Base-by-base conservation (phyloP, 2,888 invertebrate species). In the Catocala nupta region DNA sequence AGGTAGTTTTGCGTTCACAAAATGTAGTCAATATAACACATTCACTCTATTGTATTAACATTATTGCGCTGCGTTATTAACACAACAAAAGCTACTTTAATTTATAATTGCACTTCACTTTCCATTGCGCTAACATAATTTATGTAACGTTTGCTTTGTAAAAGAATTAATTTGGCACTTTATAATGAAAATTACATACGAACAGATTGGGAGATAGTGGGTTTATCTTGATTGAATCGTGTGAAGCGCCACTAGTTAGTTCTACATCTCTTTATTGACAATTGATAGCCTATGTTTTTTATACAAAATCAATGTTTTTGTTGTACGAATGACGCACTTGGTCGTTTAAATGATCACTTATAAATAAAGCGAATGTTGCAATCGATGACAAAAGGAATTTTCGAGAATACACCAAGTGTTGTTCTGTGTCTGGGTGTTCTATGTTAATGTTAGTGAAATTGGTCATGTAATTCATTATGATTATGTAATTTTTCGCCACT, bases 51-150 rank as follows among this genome's bases (percentile, higher is more conserved):
- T 76, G 73, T 69, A 71, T 59, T 42, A 70, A 68, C 61, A 70
- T 45, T 36, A 74, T 69, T 71, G 10, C 49, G 64, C 63, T 56
- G 54, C 58, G 52, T 63, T 67, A 58, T 63, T 54, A 67, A 71
- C 58, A 51, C 63, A 79, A 74, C 77, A 77, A 77, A 77, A 73
- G 77, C 68, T 68, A 77, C 60, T 77, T 77, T 68, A 71, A 67
- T 60, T 67, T 77, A 65, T 74, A 79, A 79, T 77, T 77, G 64
- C 67, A 68, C 51, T 63, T 65, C 63, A 81, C 80, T 80, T 81
- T 84, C 81, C 78, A 79, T 79, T 77, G 47, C 65, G 65, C 62
- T 61, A 64, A 69, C 66, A 65, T 77, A 67, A 73, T 73, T 78
- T 79, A 77, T 72, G 64, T 72, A 74, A 74, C 75, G 53, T 77